Evolutionary conservation across 2,797 vertebrate genomes (phyloP).

Genomic region (Sitta carolinensis): DNA sequence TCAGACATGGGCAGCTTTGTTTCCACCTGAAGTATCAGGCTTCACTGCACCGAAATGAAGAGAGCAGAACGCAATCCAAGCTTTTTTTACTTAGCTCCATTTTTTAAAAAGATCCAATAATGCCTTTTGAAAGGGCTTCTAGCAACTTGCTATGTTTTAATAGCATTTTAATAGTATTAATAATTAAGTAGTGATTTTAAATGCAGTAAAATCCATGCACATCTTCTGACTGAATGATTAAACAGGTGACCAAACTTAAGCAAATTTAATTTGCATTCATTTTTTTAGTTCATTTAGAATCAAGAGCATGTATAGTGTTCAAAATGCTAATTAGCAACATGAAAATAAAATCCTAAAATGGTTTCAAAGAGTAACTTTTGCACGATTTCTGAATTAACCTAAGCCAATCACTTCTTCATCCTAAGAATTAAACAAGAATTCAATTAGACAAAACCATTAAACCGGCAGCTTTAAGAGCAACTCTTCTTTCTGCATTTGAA

Average conservation of each 20-base stretch:
- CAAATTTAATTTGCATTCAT: constrained; percentile 47
- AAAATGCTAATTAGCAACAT: constrained; percentile 49
- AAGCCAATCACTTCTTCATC: constrained; percentile 24
- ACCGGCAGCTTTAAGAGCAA: constrained; percentile 36
- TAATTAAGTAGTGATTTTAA: constrained; percentile 56
- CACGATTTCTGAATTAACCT: constrained; percentile 49
- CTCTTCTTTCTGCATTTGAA: constrained; percentile 14
- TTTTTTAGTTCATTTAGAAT: constrained; percentile 59
- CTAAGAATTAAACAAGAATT: constrained; percentile 66
- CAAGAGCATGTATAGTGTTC: constrained; percentile 38
- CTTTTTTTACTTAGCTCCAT: neutral
- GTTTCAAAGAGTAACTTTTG: constrained; percentile 5
- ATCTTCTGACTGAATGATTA: constrained; percentile 52
- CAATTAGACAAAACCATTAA: constrained; percentile 57
- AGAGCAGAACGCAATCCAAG: neutral
- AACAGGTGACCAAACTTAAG: constrained; percentile 21
- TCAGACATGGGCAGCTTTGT: neutral
- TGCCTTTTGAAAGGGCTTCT: constrained; percentile 19
- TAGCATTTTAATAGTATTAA: constrained; percentile 40
- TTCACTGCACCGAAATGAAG: neutral
- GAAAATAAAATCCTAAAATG: constrained; percentile 53
- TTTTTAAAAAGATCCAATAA: constrained; percentile 21
- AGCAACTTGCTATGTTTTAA: constrained; percentile 29
- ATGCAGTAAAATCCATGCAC: neutral
- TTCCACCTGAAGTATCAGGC: constrained; percentile 1